phyloP scores from a whole-genome alignment of 2,113 vertebrate species.

The Pterocles burchelli region DNA sequence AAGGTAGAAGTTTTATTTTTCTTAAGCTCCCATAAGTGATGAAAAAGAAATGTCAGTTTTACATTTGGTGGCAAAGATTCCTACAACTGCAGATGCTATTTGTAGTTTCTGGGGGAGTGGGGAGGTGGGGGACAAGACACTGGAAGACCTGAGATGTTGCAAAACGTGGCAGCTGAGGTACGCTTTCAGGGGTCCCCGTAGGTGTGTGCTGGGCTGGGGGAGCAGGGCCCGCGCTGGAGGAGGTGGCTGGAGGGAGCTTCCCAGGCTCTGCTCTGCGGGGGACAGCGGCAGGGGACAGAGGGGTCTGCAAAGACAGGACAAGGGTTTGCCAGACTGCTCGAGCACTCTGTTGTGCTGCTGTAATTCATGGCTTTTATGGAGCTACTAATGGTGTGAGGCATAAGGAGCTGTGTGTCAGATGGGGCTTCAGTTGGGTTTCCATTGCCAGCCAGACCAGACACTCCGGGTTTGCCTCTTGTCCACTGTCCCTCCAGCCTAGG shows the following conservation, averaged over 20 bases:
- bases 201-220: not conserved
- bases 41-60: not conserved
- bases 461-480: not conserved
- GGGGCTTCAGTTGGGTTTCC: not conserved
- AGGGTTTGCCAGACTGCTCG: not conserved
- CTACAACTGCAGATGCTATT: not conserved
- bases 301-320: not conserved
- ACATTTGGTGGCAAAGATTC: not conserved
- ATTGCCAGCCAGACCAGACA: not conserved
- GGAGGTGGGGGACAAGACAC: not conserved
- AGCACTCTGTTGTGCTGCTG: not conserved
- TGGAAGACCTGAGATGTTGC: not conserved
- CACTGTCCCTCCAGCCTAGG: not conserved
- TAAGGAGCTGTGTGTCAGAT: not conserved
- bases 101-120: not conserved
- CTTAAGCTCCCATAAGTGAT: not conserved
- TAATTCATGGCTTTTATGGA: not conserved
- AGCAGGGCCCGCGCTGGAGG: not conserved
- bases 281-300: not conserved
- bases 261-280: not conserved
- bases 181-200: not conserved
- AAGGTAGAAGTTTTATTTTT: not conserved
- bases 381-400: not conserved
- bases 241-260: not conserved
- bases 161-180: not conserved